Evolutionary conservation across 2,888 invertebrate genomes (phyloP).

Genomic region (Limnephilus auricula): DNA sequence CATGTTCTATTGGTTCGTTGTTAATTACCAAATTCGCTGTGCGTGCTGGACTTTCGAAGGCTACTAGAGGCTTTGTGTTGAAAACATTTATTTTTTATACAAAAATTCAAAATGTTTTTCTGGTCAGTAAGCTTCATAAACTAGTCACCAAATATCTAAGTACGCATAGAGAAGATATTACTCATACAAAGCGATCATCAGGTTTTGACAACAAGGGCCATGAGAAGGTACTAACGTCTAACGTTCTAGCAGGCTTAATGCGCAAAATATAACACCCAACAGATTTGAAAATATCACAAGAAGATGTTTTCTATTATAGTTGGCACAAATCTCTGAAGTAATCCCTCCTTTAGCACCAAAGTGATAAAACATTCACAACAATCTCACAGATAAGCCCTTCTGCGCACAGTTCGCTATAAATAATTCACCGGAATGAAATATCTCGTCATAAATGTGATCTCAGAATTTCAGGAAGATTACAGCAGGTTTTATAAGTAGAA

Average conservation of each 20-base stretch:
- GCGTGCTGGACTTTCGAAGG: background rate
- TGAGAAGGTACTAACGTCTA: too few species aligned
- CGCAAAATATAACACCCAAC: too few species aligned
- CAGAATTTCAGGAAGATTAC: background rate
- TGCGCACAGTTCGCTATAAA: background rate
- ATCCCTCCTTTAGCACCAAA: background rate
- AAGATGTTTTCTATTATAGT: background rate
- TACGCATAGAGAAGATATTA: too few species aligned
- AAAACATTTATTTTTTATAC: background rate
- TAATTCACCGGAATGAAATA: background rate
- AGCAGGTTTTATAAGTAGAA: background rate
- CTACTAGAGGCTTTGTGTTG: background rate
- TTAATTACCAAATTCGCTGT: background rate
- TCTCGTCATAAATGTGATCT: background rate
- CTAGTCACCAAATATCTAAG: too few species aligned
- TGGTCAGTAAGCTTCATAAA: background rate
- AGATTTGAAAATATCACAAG: background rate
- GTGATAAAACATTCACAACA: background rate
- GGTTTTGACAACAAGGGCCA: background rate
- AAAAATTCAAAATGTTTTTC: background rate
- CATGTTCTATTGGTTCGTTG: background rate
- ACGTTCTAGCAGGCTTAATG: too few species aligned
- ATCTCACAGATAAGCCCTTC: background rate
- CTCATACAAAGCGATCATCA: too few species aligned
- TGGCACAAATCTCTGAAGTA: background rate